These are phyloP conservation scores for Haliclona indistincta DNA, from an alignment of 37 sponge, comb jelly and placozoan species.

Conservation along the genomic window DNA sequence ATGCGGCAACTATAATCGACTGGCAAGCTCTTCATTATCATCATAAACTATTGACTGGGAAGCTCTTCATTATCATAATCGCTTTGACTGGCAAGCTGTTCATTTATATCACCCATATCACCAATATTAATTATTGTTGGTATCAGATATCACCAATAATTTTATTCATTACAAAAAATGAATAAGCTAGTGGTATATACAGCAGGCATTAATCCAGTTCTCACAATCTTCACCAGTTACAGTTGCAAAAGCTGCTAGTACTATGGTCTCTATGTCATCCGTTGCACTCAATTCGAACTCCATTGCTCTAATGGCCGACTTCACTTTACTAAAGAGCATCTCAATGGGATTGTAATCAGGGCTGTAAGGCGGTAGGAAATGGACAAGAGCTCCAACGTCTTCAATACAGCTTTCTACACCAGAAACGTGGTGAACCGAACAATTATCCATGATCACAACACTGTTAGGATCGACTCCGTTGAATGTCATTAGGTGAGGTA, in stretches of 20 bases:
- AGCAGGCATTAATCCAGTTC: neutral
- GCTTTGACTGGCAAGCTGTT: no score
- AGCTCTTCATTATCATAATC: no score
- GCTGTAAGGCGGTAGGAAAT: slow-evolving; percentile 26
- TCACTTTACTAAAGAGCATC: slow-evolving; percentile 25
- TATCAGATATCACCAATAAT: neutral
- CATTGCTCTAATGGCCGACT: slow-evolving; percentile 13
- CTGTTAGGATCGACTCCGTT: slow-evolving; percentile 23
- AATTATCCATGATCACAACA: slow-evolving; percentile 45
- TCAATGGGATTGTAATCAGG: slow-evolving; percentile 42
- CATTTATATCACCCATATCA: neutral
- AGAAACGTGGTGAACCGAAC: slow-evolving; percentile 29
- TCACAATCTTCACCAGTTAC: slow-evolving; percentile 22
- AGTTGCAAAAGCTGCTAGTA: slow-evolving; percentile 27
- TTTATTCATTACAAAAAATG: neutral
- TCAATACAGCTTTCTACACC: slow-evolving; percentile 9
- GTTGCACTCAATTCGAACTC: neutral
- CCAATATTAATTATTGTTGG: neutral
- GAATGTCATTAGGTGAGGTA: slow-evolving; percentile 42
- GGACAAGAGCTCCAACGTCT: no score
- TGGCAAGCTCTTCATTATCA: no score
- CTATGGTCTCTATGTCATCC: slow-evolving; percentile 23
- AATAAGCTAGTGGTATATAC: slow-evolving; percentile 1
- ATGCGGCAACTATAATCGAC: neutral
- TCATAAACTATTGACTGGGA: no score